Evolutionary conservation across 2,888 invertebrate genomes (phyloP).

Genomic region (Baronia brevicornis): DNA sequence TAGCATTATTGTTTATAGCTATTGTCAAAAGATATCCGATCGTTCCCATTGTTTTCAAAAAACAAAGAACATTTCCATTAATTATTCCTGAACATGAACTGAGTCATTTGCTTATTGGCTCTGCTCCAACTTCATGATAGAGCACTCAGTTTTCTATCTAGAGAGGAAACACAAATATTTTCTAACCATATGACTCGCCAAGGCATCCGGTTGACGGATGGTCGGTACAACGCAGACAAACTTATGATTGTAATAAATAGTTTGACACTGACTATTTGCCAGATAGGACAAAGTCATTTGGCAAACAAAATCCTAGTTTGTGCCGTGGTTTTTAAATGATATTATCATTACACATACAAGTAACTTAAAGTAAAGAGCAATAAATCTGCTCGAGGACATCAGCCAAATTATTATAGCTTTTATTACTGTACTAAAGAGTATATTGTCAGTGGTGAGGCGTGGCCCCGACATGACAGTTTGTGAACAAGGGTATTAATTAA

Average conservation of each 20-base stretch:
- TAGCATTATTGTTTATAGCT: too few species aligned
- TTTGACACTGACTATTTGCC: constrained; percentile 19
- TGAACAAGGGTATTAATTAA: too few species aligned
- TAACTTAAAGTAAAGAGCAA: too few species aligned
- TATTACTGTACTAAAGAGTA: too few species aligned
- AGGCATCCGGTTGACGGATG: constrained; percentile 5
- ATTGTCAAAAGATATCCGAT: too few species aligned
- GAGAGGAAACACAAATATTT: constrained; percentile 7
- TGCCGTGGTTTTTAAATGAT: constrained; percentile 14
- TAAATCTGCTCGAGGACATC: too few species aligned
- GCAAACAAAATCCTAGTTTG: constrained; percentile 18
- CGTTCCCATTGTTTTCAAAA: too few species aligned
- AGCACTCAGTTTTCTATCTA: constrained; percentile 3
- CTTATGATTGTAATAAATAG: constrained; percentile 13
- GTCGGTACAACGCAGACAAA: constrained; percentile 9
- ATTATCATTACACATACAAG: constrained; percentile 10
- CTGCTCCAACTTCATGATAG: constrained; percentile 3
- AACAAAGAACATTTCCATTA: too few species aligned
- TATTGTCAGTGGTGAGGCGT: too few species aligned
- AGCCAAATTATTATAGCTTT: too few species aligned
- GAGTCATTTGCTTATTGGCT: constrained; percentile 5
- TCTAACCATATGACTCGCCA: constrained; percentile 6
- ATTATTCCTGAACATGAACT: not conserved
- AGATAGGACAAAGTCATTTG: constrained; percentile 27
- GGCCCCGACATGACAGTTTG: too few species aligned